phyloP scores from a whole-genome alignment of 2,888 invertebrate genomes.

The Cephus pulcher region DNA sequence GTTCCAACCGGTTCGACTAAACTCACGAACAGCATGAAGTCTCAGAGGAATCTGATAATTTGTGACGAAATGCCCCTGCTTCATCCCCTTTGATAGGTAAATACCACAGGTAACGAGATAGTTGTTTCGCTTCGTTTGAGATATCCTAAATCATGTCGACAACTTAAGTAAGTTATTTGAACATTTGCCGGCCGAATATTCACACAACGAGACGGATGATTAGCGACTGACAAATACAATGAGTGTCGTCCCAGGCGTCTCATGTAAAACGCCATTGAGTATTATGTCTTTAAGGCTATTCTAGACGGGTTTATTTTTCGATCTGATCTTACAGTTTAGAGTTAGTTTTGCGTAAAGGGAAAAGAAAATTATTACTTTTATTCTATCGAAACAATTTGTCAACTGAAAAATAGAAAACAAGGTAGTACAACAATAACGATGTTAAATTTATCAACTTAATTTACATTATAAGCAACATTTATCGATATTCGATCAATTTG shows the following conservation, averaged over 20 bases:
- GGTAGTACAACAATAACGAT: neutral
- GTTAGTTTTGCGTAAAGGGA: too few species aligned
- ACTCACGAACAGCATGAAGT: neutral
- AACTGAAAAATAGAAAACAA: too few species aligned
- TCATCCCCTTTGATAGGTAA: neutral
- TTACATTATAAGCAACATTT: neutral
- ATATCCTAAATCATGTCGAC: neutral
- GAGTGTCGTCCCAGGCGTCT: neutral
- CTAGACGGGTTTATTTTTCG: neutral
- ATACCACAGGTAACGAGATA: neutral
- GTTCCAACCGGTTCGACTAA: neutral
- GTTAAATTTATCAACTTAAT: neutral
- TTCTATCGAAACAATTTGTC: too few species aligned
- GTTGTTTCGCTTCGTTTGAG: neutral
- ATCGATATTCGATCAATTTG: neutral
- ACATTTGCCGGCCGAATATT: neutral
- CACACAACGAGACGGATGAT: neutral
- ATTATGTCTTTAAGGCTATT: neutral
- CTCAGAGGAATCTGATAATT: neutral
- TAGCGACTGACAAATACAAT: neutral
- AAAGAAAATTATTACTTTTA: too few species aligned
- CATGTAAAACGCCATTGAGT: neutral
- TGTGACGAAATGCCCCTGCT: neutral
- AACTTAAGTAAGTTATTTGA: neutral
- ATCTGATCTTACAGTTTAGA: neutral